Percentiles rank a stretch among this genome's conserved stretches.
phyloP scores from a whole-genome alignment of 2,888 invertebrate species.

The Orthonevra nobilis region DNA sequence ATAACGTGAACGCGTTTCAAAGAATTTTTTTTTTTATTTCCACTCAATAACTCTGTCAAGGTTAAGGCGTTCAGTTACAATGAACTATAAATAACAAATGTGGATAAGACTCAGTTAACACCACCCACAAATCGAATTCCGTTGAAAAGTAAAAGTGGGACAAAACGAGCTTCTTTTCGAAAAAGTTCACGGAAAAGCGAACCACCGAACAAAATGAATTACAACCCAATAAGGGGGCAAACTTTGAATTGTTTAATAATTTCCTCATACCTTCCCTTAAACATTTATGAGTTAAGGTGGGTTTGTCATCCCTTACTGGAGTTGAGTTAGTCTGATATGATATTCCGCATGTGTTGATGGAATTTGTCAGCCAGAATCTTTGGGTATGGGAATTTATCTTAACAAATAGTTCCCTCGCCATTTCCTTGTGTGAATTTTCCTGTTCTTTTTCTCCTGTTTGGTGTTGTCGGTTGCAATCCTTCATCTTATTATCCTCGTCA shows the following conservation, averaged over 20 bases:
- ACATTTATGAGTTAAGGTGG: too few species aligned
- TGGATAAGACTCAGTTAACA: neutral
- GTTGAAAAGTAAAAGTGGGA: too few species aligned
- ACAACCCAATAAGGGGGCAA: conserved; percentile 5
- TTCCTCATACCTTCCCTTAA: too few species aligned
- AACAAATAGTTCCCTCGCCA: neutral
- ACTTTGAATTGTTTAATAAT: conserved; percentile 50
- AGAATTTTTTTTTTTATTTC: too few species aligned
- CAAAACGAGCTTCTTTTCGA: too few species aligned
- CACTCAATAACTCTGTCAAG: conserved; percentile 26
- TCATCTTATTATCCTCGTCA: conserved; percentile 37
- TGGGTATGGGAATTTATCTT: too few species aligned
- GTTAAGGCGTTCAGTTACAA: conserved; percentile 32
- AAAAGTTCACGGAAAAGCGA: neutral
- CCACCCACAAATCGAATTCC: too few species aligned
- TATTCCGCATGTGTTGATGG: neutral
- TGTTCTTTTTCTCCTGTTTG: neutral
- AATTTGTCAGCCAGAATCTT: too few species aligned
- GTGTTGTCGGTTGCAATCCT: conserved; percentile 21
- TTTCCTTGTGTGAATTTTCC: neutral
- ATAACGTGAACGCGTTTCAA: too few species aligned
- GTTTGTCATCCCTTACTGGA: neutral
- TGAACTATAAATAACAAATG: conserved; percentile 45
- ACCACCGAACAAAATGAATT: conserved; percentile 38
- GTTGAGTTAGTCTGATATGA: neutral